Base-by-base conservation (phyloP, 1,140 invertebrate species). In the Drosophila subpulchrella region DNA sequence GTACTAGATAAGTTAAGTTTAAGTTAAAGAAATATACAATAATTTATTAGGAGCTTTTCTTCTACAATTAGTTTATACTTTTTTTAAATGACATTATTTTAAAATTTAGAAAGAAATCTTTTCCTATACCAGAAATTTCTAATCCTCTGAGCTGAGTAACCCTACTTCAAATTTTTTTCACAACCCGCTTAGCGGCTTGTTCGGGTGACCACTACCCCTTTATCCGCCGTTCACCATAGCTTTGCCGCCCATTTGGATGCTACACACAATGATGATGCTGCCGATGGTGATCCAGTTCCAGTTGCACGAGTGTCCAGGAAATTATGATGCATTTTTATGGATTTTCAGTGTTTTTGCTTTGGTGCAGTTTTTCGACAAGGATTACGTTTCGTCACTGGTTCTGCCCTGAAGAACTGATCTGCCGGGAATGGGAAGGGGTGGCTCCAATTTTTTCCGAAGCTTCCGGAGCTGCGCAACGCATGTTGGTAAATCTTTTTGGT, bases 281-380 rank as follows among this genome's bases (percentile, higher is more conserved):
- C 60, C 58, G 46, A 66, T 41, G 71, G 62, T 71, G 81, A 88
- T 86, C 75, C 83, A 82, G 83, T 75, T 82, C 27, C 67, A 68
- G 75, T 53, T 68, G 46, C 34, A 20, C 62, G 63, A 66, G 27
- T 48, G 71, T 75, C 60, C 62, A 47, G 44, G 56, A 92, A 91
- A 86, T 91, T 86, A 91, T 91, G 91, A 91, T 91, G 91, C 91
- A 92, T 91, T 92, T 92, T 92, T 91, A 91, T 91, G 91, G 88
- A 91, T 91, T 91, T 92, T 92, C 79, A 57, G 82, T 92, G 91
- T 91, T 91, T 91, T 91, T 83, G 82, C 63, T 41, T 38, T 42
- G 60, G 50, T 81, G 75, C 86, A 85, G 34, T 79, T 90, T 90
- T 85, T 76, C 63, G 44, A 44, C 42, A 38, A 58, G 84, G 78